These are phyloP conservation scores for Pegoplata infirma DNA, from an alignment of 2,888 invertebrate genomes.

Conservation along the genomic window DNA sequence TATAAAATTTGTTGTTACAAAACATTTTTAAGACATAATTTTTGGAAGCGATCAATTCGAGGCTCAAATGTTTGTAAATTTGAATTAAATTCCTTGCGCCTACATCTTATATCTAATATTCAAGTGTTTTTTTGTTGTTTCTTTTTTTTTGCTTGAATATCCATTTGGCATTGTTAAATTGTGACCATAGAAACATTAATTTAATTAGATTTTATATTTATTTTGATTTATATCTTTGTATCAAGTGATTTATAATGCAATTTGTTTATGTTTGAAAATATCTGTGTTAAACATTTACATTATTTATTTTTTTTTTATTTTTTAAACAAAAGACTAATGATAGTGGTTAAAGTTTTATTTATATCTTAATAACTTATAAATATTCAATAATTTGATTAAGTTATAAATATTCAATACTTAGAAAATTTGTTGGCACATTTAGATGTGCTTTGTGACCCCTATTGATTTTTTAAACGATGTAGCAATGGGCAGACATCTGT, in stretches of 20 bases:
- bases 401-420: no score
- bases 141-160: background rate
- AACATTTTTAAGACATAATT: no score
- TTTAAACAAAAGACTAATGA: slow-evolving; percentile 14
- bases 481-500: no score
- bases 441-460: no score
- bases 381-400: no score
- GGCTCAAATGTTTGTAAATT: background rate
- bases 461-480: no score
- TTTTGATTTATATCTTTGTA: slow-evolving; percentile 20
- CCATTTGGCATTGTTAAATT: slow-evolving; percentile 7
- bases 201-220: slow-evolving; percentile 25
- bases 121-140: background rate
- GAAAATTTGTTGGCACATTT: no score
- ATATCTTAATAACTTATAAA: no score
- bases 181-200: slow-evolving; percentile 7
- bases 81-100: background rate
- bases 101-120: no score
- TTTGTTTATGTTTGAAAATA: background rate
- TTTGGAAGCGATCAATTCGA: no score
- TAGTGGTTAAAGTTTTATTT: background rate
- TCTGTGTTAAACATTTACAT: background rate
- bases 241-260: slow-evolving; percentile 16
- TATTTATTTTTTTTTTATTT: background rate
- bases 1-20: no score